A percentile compares a stretch with the other conserved stretches of the same genome.
Evolutionary conservation across 2,888 invertebrate species (phyloP).

Genomic region (Psococerastis gibbosa): DNA sequence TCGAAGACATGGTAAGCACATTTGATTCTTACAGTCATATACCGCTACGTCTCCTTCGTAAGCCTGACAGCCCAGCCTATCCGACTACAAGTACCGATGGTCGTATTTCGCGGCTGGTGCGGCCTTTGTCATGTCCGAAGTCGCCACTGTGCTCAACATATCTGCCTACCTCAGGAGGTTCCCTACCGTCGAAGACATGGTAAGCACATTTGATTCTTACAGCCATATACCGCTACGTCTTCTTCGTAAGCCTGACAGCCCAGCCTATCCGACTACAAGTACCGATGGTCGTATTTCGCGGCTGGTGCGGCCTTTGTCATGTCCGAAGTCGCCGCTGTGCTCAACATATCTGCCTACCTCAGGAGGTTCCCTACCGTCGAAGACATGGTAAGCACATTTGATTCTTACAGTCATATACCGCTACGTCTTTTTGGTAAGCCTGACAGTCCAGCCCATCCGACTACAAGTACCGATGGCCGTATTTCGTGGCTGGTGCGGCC

Average conservation of each 20-base stretch:
- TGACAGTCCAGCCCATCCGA: too few relatives aligned
- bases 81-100: slow-evolving; percentile 37
- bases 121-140: slow-evolving; percentile 27
- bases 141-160: slow-evolving; percentile 22
- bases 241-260: slow-evolving; percentile 35
- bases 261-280: slow-evolving; percentile 29
- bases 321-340: slow-evolving; percentile 19
- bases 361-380: slow-evolving; percentile 38
- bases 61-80: slow-evolving; percentile 33
- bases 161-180: slow-evolving; percentile 38
- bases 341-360: slow-evolving; percentile 33
- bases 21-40: too few relatives aligned
- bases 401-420: too few relatives aligned
- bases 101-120: slow-evolving; percentile 39
- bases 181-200: slow-evolving; percentile 40
- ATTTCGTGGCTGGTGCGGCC: slow-evolving; percentile 35
- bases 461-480: slow-evolving; percentile 40
- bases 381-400: slow-evolving; percentile 29
- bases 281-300: slow-evolving; percentile 42
- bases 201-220: slow-evolving; percentile 11
- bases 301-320: slow-evolving; percentile 34
- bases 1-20: slow-evolving; percentile 34
- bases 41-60: slow-evolving; percentile 24
- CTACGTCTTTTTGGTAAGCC: too few relatives aligned
- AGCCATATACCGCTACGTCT: slow-evolving; percentile 15